Percentiles rank a stretch among this genome's conserved stretches.
phyloP scores from a whole-genome alignment of 1,140 invertebrate species.

The Medauroidea extradentata region DNA sequence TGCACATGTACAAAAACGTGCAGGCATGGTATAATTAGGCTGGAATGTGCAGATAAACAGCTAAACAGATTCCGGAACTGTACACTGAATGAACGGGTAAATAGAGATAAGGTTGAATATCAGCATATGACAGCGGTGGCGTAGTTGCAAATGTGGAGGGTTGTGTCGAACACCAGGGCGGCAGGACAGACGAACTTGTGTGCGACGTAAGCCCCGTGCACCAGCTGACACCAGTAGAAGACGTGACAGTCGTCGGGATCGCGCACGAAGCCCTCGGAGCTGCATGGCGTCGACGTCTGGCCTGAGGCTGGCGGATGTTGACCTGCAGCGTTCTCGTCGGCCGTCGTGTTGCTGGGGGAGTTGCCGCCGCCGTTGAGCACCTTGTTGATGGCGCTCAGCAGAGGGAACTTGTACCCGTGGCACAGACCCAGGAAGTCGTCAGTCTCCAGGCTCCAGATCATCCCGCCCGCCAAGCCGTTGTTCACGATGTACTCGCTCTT shows the following conservation, averaged over 20 bases:
- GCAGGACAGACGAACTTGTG: not conserved
- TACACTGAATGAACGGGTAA: too few relatives aligned
- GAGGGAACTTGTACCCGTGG: constrained; percentile 49
- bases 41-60: too few relatives aligned
- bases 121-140: too few relatives aligned
- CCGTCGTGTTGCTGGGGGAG: not conserved
- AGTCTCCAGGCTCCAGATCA: constrained; percentile 71
- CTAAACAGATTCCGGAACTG: too few relatives aligned
- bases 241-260: constrained; percentile 21
- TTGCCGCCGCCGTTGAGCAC: constrained; percentile 26
- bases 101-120: too few relatives aligned
- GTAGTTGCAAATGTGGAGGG: constrained; percentile 3
- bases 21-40: too few relatives aligned
- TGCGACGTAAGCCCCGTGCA: not conserved
- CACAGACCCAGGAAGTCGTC: constrained; percentile 64
- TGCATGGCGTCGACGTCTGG: constrained; percentile 6
- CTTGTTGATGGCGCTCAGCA: constrained; percentile 53
- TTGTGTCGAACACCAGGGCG: constrained; percentile 9
- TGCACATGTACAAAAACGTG: too few relatives aligned
- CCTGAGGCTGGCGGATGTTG: not conserved
- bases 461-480: constrained; percentile 55
- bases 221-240: constrained; percentile 21
- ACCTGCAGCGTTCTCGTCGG: not conserved
- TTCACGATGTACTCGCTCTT: constrained; percentile 47
- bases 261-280: constrained; percentile 15